Percentiles rank a stretch among this genome's conserved stretches.
phyloP scores from a whole-genome alignment of 2,113 vertebrate species.

The Pelobates fuscus region DNA sequence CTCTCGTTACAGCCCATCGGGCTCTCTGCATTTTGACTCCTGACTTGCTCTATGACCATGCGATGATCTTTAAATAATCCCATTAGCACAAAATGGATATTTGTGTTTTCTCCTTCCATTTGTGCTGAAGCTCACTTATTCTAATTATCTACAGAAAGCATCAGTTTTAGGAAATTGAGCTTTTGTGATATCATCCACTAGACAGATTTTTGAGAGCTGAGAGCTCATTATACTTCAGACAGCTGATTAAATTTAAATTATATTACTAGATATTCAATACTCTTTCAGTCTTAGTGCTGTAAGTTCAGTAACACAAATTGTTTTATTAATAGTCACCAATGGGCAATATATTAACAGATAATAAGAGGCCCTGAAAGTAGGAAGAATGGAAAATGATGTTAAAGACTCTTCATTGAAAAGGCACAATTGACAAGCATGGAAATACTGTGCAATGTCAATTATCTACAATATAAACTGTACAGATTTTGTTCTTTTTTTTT shows the following conservation, averaged over 20 bases:
- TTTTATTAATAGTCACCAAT: conserved; percentile 48
- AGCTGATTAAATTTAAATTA: conserved; percentile 48
- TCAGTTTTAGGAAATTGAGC: conserved; percentile 49
- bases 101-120: conserved; percentile 33
- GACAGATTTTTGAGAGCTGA: conserved; percentile 40
- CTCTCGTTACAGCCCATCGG: conserved; percentile 12
- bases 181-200: conserved; percentile 43
- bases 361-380: conserved; percentile 14
- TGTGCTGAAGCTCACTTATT: conserved; percentile 30
- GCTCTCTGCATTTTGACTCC: conserved; percentile 33
- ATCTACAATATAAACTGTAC: too few species aligned
- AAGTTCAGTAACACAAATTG: conserved; percentile 46
- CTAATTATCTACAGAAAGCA: conserved; percentile 44
- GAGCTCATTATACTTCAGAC: conserved; percentile 49
- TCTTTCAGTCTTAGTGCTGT: conserved; percentile 22
- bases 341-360: conserved; percentile 32
- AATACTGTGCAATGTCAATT: neutral
- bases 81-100: conserved; percentile 48
- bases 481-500: too few species aligned
- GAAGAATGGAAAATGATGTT: conserved; percentile 2
- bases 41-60: conserved; percentile 41
- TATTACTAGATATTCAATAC: conserved; percentile 39
- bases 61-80: conserved; percentile 50
- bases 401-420: neutral
- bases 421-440: conserved; percentile 7